A percentile compares a stretch with the other conserved stretches of the same genome.
phyloP scores from a whole-genome alignment of 1,140 invertebrate genomes.

The Lineus longissimus region DNA sequence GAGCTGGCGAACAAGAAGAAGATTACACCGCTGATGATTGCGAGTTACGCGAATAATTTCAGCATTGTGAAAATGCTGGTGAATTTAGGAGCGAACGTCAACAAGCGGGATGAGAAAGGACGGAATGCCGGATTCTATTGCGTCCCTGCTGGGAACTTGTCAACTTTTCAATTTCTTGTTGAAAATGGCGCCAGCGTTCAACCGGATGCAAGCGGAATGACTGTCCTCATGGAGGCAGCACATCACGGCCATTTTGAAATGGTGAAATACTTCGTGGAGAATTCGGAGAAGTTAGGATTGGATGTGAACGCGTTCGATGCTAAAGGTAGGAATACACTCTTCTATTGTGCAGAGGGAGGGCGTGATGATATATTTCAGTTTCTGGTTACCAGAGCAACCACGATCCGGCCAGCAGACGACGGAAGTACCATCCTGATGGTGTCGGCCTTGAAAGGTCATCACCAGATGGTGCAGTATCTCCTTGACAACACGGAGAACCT shows the following conservation, averaged over 20 bases:
- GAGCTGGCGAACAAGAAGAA: slow-evolving; percentile 9
- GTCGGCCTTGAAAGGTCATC: slow-evolving; percentile 6
- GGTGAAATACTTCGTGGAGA: slow-evolving; percentile 8
- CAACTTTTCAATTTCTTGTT: slow-evolving; percentile 10
- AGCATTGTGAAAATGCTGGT: slow-evolving; percentile 17
- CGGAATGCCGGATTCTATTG: slow-evolving; percentile 24
- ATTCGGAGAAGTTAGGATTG: neutral
- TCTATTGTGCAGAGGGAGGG: slow-evolving; percentile 8
- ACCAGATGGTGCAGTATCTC: slow-evolving; percentile 6
- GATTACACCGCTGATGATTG: slow-evolving; percentile 19
- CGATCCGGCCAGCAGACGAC: neutral
- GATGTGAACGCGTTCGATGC: slow-evolving; percentile 2
- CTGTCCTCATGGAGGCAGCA: slow-evolving; percentile 19
- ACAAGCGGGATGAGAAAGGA: slow-evolving; percentile 11
- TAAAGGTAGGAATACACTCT: slow-evolving; percentile 6
- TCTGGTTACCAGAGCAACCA: neutral
- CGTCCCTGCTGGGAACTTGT: slow-evolving; percentile 10
- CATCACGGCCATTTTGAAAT: slow-evolving; percentile 9
- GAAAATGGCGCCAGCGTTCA: neutral
- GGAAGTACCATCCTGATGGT: slow-evolving; percentile 7
- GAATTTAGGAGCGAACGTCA: slow-evolving; percentile 7
- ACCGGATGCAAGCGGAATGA: slow-evolving; percentile 11
- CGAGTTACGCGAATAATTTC: slow-evolving; percentile 14
- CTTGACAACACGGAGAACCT: neutral
- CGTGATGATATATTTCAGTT: neutral